Base-by-base conservation (phyloP, 2,797 vertebrate species). In the Coreius guichenoti region DNA sequence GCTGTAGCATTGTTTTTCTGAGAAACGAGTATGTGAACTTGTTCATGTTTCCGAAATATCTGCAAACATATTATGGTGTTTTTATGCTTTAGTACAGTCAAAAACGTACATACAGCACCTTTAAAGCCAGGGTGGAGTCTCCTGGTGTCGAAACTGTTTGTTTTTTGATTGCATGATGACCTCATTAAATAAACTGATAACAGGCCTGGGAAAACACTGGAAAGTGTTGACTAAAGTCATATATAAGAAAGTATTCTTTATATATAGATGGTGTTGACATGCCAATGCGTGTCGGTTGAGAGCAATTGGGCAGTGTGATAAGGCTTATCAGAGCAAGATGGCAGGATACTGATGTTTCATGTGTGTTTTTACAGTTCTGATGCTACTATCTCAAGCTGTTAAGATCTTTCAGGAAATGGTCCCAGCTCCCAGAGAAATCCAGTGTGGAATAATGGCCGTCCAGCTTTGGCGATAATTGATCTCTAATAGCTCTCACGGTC, bases 301-400 rank as follows among this genome's bases (percentile, higher is more conserved):
- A 74, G 56, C 33, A 65, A 14, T 74, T 51, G 49, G 67, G 29
- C 23, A 61, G 56, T 8, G 72, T 8, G 63, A 84, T 84, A 84
- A 70, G 16, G 4, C 69, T 70, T 70, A 86, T 86, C 72, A 77
- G 36, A 80, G 21, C 43, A 58, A 80, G 43, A 39, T 86, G 26
- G 19, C 21, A 74, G 39, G 17, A 33, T 17, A 21, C 31, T 26
- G n/a, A 45, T 47, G 65, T 72, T 81, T 63, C 17, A 63, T 63
- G 31, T 63, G 51, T 58, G 49, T 80, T 74, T 83, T 85, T 85
- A 80, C 67, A 72, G 69, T 72, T 78, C 31, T 86, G 17, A n/a
- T 78, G 43, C 56, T 47, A 69, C 7, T 77, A 29, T 78, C 63
- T 74, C 4, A 47, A 43, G 61, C 69, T 76, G 70, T 54, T 81